Percentiles rank a stretch among this genome's conserved stretches.
Conservation (phyloP, 2,113 vertebrate species). For the Polypterus senegalus region DNA sequence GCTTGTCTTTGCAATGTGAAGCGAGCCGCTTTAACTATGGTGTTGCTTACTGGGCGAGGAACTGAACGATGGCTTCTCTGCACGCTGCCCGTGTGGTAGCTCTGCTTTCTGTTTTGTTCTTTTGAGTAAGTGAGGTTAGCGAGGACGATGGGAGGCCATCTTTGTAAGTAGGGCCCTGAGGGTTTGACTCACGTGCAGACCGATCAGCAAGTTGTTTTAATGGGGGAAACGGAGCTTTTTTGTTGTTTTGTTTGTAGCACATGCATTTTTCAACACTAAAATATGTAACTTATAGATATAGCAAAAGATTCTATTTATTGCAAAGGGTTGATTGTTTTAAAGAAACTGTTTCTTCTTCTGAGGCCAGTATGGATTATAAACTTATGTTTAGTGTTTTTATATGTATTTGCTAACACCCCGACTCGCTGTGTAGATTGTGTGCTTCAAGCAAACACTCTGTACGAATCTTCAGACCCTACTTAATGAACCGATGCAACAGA, state of each 20-base stretch:
- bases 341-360: conserved; percentile 17
- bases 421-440: conserved; percentile 1
- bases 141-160: conserved; percentile 45
- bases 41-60: conserved; percentile 35
- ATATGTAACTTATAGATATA: conserved; percentile 71
- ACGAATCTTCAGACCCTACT: conserved; percentile 15
- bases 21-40: conserved; percentile 48
- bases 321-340: conserved; percentile 51
- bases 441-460: conserved; percentile 7
- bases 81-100: conserved; percentile 29
- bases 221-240: conserved; percentile 14
- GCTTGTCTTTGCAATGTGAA: conserved; percentile 36
- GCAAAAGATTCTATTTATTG: conserved; percentile 75
- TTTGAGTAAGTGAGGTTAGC: conserved; percentile 35
- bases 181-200: conserved; percentile 37
- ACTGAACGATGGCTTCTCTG: conserved; percentile 34
- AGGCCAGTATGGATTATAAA: conserved; percentile 68
- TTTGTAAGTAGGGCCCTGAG: conserved; percentile 44
- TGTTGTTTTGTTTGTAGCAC: conserved; percentile 38
- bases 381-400: conserved; percentile 24
- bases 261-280: conserved; percentile 69
- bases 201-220: conserved; percentile 31
- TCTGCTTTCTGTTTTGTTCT: conserved; percentile 35
- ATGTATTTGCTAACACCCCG: conserved; percentile 19
- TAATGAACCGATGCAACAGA: conserved; percentile 28